Conservation (phyloP, 2,888 invertebrate genomes). For the Melanophora roralis region DNA sequence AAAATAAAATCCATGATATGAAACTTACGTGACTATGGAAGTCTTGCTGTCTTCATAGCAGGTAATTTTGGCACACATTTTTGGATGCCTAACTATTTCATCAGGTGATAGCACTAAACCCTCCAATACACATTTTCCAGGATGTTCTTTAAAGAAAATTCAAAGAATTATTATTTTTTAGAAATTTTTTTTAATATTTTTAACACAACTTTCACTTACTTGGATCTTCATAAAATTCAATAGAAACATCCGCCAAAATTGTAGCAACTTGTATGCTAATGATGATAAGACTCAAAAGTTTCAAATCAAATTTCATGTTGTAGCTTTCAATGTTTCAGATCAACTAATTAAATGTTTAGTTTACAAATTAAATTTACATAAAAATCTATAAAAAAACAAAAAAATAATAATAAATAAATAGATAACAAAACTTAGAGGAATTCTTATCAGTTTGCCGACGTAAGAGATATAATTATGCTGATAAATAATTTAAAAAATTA, state of each 20-base stretch:
- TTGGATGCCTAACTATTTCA: conserved; percentile 19
- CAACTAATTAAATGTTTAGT: conserved; percentile 25
- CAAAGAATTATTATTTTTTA: not conserved
- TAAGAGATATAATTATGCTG: not conserved
- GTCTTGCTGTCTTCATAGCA: conserved; percentile 36
- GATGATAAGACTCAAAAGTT: conserved; percentile 12
- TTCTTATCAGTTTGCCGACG: conserved; percentile 37
- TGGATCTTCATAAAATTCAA: conserved; percentile 23
- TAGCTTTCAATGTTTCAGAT: not conserved
- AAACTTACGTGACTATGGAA: conserved; percentile 35
- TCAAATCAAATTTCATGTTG: conserved; percentile 42
- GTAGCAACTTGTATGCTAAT: not conserved
- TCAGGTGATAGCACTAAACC: conserved; percentile 4
- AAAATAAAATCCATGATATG: too few species aligned
- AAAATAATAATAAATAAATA: not conserved
- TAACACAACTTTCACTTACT: conserved; percentile 3
- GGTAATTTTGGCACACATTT: conserved; percentile 28
- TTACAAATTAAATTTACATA: conserved; percentile 5
- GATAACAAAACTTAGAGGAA: not conserved
- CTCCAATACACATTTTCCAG: conserved; percentile 29
- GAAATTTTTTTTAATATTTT: not conserved
- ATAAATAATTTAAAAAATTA: not conserved
- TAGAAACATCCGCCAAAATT: not conserved
- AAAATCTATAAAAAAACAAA: not conserved
- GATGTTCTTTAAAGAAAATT: conserved; percentile 7